phyloP scores from a whole-genome alignment of 2,113 vertebrate species.

The Corydoras sp. region DNA sequence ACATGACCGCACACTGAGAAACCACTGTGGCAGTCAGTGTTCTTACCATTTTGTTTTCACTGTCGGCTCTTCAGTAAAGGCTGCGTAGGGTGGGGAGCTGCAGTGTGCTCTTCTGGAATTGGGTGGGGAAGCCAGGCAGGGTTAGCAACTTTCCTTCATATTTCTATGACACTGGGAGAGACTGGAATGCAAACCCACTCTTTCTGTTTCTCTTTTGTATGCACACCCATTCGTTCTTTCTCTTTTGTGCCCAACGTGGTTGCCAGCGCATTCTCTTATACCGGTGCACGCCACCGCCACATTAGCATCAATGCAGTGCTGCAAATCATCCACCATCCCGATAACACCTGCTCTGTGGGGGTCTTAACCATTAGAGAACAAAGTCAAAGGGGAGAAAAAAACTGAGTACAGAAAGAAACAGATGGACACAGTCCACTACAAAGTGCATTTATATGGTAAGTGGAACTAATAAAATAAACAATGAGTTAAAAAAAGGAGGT shows the following conservation, averaged over 20 bases:
- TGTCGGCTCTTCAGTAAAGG: neutral
- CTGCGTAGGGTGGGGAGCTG: neutral
- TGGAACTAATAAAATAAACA: too few relatives aligned
- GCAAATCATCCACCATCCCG: too few relatives aligned
- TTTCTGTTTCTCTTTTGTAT: neutral
- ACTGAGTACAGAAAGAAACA: too few relatives aligned
- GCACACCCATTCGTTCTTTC: neutral
- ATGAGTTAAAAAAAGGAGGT: too few relatives aligned
- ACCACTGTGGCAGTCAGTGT: neutral
- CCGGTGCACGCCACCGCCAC: too few relatives aligned
- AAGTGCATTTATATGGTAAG: too few relatives aligned
- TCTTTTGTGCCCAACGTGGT: neutral
- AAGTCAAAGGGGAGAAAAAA: too few relatives aligned
- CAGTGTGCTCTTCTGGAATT: neutral
- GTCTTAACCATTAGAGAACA: too few relatives aligned
- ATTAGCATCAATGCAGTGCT: too few relatives aligned
- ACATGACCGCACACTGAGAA: constrained; percentile 4
- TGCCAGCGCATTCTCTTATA: too few relatives aligned
- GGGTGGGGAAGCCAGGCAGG: neutral
- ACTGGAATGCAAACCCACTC: neutral
- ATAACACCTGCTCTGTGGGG: too few relatives aligned
- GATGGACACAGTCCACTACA: too few relatives aligned
- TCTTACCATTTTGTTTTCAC: neutral
- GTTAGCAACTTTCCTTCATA: neutral
- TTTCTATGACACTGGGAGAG: neutral